phyloP scores from a whole-genome alignment of 2,797 vertebrate species.

The Acanthurus tractus region DNA sequence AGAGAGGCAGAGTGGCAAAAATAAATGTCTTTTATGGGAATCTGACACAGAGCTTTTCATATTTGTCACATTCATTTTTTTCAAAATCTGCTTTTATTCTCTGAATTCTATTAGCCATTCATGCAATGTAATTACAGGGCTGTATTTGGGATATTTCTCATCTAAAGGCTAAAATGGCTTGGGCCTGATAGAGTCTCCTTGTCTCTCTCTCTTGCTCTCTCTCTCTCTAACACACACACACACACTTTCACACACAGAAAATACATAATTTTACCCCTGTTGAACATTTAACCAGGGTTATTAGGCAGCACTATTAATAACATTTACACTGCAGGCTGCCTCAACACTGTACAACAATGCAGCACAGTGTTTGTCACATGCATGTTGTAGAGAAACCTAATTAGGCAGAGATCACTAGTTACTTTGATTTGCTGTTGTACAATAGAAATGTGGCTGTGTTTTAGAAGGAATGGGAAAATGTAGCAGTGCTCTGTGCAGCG shows the following conservation, averaged over 20 bases:
- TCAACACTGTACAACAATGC: slow-evolving; percentile 27
- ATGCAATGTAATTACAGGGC: slow-evolving; percentile 20
- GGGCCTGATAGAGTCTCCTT: slow-evolving; percentile 32
- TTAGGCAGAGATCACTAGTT: slow-evolving; percentile 18
- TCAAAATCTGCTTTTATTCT: slow-evolving; percentile 27
- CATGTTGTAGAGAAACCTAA: slow-evolving; percentile 10
- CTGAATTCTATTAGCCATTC: slow-evolving; percentile 17
- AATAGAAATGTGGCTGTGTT: neutral
- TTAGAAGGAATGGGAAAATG: slow-evolving; percentile 2
- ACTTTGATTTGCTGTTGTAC: slow-evolving; percentile 10
- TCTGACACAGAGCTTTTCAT: slow-evolving; percentile 21
- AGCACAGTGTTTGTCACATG: slow-evolving; percentile 21
- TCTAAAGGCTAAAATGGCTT: slow-evolving; percentile 25
- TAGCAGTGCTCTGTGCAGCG: neutral
- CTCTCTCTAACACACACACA: neutral
- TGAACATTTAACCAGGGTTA: slow-evolving; percentile 35
- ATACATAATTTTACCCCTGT: slow-evolving; percentile 1
- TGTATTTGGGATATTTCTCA: slow-evolving; percentile 10
- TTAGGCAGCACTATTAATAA: slow-evolving; percentile 33
- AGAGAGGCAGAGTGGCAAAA: slow-evolving; percentile 3
- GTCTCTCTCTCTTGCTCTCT: neutral
- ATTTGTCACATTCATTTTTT: slow-evolving; percentile 23
- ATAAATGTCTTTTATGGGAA: slow-evolving; percentile 31
- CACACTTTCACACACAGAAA: slow-evolving; percentile 19
- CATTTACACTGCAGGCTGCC: slow-evolving; percentile 43